Percentiles rank a stretch among this genome's conserved stretches.
These are phyloP conservation scores for Petrocephalus sullivani DNA, from an alignment of 2,797 vertebrate genomes.

Conservation along the genomic window DNA sequence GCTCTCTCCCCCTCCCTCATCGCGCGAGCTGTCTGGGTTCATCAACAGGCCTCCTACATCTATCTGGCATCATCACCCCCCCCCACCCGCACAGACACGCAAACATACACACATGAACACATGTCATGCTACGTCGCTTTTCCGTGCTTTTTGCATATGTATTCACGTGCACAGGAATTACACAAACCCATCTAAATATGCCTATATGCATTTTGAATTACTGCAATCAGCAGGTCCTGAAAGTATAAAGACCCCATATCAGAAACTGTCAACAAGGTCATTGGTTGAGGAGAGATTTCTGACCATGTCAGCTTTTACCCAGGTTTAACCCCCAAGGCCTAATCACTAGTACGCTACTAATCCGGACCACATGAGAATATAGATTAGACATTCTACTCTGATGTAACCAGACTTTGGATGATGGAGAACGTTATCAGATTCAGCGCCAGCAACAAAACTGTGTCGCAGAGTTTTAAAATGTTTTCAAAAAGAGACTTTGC, in stretches of 20 bases:
- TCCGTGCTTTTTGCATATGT: not conserved
- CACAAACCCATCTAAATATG: not conserved
- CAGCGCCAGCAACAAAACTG: not conserved
- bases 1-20: constrained; percentile 19
- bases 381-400: not conserved
- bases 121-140: not conserved
- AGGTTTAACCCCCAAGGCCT: constrained; percentile 14
- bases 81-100: constrained; percentile 32
- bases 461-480: not conserved
- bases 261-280: not conserved
- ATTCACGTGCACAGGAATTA: not conserved
- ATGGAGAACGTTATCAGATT: not conserved
- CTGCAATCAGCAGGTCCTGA: not conserved
- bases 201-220: not conserved
- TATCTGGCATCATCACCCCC: constrained; percentile 63
- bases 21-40: constrained; percentile 13
- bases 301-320: constrained; percentile 35
- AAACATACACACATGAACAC: not conserved
- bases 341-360: constrained; percentile 32
- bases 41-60: constrained; percentile 66
- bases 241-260: not conserved
- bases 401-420: not conserved
- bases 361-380: constrained; percentile 8
- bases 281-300: not conserved
- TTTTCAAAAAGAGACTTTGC: constrained; percentile 5